These are phyloP conservation scores for Columba janthina DNA, from an alignment of 2,113 vertebrate genomes.

Conservation along the genomic window DNA sequence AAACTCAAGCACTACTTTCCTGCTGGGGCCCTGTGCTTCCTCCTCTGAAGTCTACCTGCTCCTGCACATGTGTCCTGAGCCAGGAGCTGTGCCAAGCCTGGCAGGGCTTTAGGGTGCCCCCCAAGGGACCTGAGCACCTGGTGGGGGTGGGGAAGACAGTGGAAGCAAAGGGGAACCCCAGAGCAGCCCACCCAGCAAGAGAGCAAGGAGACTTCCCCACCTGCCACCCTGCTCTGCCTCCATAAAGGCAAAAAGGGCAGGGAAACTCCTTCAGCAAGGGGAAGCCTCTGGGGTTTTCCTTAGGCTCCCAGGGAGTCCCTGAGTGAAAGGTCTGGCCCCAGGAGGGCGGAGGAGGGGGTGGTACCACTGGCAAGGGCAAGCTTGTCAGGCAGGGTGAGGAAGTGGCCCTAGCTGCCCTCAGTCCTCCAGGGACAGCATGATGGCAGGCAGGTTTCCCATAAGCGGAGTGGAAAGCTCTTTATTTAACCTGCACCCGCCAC, in stretches of 20 bases:
- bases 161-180: rapidly evolving
- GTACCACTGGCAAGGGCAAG: not conserved
- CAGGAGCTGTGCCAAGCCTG: not conserved
- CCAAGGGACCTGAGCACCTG: not conserved
- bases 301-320: not conserved
- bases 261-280: rapidly evolving
- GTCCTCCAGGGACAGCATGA: not conserved
- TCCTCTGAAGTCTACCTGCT: not conserved
- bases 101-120: not conserved
- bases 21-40: not conserved
- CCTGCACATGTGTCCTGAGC: not conserved
- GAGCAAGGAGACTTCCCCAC: not conserved
- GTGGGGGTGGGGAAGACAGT: not conserved
- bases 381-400: slow-evolving; percentile 27
- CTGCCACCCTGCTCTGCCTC: not conserved
- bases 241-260: not conserved
- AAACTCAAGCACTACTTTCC: not conserved
- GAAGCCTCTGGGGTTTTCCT: not conserved
- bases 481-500: slow-evolving; percentile 43
- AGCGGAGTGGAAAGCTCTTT: slow-evolving; percentile 64
- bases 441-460: slow-evolving; percentile 29
- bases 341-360: not conserved
- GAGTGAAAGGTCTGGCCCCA: rapidly evolving
- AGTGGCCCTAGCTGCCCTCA: slow-evolving; percentile 43
- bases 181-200: not conserved